phyloP scores from a whole-genome alignment of 2,888 invertebrate genomes.

The Trachelus troglodyta region DNA sequence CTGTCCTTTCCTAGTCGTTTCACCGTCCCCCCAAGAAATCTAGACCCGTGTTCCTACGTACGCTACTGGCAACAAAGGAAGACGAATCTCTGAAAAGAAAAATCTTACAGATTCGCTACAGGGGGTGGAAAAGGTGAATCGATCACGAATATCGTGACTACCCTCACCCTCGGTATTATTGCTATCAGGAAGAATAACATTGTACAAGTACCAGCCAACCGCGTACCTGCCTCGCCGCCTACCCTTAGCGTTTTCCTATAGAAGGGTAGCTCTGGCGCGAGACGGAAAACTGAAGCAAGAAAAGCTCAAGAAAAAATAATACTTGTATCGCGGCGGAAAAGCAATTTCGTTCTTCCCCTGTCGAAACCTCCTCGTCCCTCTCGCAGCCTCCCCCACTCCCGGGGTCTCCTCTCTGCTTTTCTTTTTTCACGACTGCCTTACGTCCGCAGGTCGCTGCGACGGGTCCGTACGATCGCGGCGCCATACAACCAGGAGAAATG shows the following conservation, averaged over 20 bases:
- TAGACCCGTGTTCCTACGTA: background rate
- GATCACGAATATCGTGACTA: background rate
- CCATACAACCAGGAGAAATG: slow-evolving; percentile 3
- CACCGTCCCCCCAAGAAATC: background rate
- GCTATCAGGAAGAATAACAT: background rate
- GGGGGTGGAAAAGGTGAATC: background rate
- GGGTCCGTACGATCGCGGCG: background rate
- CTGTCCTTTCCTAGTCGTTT: background rate
- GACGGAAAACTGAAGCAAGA: background rate
- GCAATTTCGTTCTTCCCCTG: slow-evolving; percentile 42
- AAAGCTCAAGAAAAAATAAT: slow-evolving; percentile 47
- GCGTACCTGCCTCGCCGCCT: background rate
- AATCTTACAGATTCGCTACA: background rate
- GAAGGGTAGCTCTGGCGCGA: slow-evolving; percentile 28
- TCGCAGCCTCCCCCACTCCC: slow-evolving; percentile 21
- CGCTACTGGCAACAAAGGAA: background rate
- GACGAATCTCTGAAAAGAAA: background rate
- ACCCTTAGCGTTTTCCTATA: slow-evolving; percentile 23
- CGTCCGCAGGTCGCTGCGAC: slow-evolving; percentile 11
- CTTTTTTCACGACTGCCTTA: slow-evolving; percentile 13
- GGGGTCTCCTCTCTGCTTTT: slow-evolving; percentile 19
- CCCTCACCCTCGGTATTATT: background rate
- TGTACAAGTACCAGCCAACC: background rate
- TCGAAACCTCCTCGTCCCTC: slow-evolving; percentile 26
- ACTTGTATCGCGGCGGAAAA: slow-evolving; percentile 42